These are phyloP conservation scores for Atta texana DNA, from an alignment of 1,140 invertebrate genomes.

Conservation along the genomic window DNA sequence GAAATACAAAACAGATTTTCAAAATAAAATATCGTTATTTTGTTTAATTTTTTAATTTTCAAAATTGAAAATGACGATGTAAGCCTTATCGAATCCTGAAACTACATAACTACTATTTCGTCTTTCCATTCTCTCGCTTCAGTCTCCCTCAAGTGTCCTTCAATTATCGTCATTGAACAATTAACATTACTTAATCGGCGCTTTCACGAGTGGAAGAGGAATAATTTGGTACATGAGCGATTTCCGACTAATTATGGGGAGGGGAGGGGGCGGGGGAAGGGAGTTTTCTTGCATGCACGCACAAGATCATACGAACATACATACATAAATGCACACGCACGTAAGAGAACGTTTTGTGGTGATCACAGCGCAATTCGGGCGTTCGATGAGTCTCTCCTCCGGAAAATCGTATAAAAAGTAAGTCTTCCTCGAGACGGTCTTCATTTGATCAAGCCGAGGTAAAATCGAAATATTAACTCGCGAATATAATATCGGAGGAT, in stretches of 20 bases:
- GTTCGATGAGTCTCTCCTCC: slow-evolving; percentile 50
- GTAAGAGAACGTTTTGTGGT: slow-evolving; percentile 61
- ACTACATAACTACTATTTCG: neutral
- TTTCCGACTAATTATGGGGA: slow-evolving; percentile 1
- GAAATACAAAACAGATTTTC: neutral
- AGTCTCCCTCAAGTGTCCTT: neutral
- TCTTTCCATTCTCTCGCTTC: neutral
- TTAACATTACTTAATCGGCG: slow-evolving; percentile 29
- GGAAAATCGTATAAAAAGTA: slow-evolving; percentile 79
- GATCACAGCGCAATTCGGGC: slow-evolving; percentile 57
- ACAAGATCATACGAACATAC: slow-evolving; percentile 23
- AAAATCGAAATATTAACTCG: slow-evolving; percentile 58
- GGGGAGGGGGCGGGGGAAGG: neutral
- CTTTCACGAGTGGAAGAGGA: slow-evolving; percentile 18
- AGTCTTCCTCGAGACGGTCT: slow-evolving; percentile 62
- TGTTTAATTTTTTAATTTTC: neutral
- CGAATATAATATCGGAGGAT: slow-evolving; percentile 41
- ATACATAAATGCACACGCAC: slow-evolving; percentile 30
- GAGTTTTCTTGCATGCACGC: slow-evolving; percentile 29
- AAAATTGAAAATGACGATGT: neutral
- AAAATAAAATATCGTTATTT: neutral
- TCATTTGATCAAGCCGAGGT: slow-evolving; percentile 35
- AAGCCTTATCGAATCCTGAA: neutral
- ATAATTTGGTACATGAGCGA: slow-evolving; percentile 30
- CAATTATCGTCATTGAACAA: slow-evolving; percentile 44